Evolutionary conservation across 2,797 vertebrate genomes (phyloP).

Genomic region (Dendrocincla tyrannina): DNA sequence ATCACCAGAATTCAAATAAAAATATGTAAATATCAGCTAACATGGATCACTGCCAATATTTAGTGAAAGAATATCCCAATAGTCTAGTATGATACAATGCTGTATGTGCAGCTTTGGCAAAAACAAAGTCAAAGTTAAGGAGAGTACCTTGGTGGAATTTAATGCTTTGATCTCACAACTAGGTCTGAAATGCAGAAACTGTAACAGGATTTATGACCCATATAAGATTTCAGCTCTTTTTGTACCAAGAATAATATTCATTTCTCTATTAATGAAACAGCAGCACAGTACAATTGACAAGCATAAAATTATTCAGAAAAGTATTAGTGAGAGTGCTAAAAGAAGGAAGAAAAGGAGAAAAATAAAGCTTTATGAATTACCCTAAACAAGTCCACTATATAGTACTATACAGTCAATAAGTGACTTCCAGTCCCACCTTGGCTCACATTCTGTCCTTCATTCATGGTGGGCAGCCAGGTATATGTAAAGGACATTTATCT

Average conservation of each 20-base stretch:
- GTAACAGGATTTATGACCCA: constrained; percentile 30
- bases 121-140: background rate
- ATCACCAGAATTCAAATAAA: background rate
- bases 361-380: background rate
- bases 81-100: background rate
- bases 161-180: constrained; percentile 18
- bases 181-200: background rate
- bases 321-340: background rate
- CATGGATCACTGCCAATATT: background rate
- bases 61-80: background rate
- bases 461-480: background rate
- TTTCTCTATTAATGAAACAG: constrained; percentile 20
- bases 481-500: background rate
- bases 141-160: background rate
- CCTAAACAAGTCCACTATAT: background rate
- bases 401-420: background rate
- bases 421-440: background rate
- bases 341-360: background rate
- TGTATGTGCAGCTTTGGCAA: background rate
- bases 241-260: background rate
- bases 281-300: background rate
- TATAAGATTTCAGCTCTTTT: background rate
- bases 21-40: background rate
- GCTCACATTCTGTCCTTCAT: background rate
- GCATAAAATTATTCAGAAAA: background rate